These are phyloP conservation scores for Leptestheria dahalacensis DNA, from an alignment of 1,140 invertebrate species.

Conservation along the genomic window DNA sequence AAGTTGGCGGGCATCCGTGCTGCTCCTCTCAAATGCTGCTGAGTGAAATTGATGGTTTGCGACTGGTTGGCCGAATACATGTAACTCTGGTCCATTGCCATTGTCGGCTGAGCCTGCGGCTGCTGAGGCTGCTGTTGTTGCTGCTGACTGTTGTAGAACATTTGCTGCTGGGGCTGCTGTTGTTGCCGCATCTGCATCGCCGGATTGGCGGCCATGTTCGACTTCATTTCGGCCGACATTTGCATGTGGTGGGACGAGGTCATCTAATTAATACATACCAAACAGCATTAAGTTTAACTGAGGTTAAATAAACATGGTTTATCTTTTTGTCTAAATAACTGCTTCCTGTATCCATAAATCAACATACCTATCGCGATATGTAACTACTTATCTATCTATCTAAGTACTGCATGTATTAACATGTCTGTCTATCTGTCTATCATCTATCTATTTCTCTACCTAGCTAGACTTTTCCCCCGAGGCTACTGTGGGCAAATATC, in stretches of 20 bases:
- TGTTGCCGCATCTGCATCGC: constrained; percentile 11
- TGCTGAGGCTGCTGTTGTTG: constrained; percentile 25
- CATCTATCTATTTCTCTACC: no score
- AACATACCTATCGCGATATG: no score
- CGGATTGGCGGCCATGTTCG: neutral
- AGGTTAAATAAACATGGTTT: no score
- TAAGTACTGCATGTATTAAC: no score
- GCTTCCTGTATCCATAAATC: no score
- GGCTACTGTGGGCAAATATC: no score
- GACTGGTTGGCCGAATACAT: constrained; percentile 48
- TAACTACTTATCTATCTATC: no score
- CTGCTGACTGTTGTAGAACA: constrained; percentile 12
- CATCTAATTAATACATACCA: no score
- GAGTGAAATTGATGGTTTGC: constrained; percentile 67
- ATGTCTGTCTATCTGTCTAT: no score
- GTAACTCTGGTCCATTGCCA: constrained; percentile 30
- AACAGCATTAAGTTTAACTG: no score
- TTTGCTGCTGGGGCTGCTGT: constrained; percentile 1
- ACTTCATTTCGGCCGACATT: constrained; percentile 12
- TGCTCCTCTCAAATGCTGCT: constrained; percentile 38
- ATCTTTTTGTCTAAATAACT: no score
- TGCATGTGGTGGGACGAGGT: constrained; percentile 11
- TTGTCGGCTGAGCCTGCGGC: constrained; percentile 23
- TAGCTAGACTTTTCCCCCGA: no score
- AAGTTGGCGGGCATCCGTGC: constrained; percentile 19